Base-by-base conservation (phyloP, 1,140 invertebrate genomes). In the Teleogryllus occipitalis region DNA sequence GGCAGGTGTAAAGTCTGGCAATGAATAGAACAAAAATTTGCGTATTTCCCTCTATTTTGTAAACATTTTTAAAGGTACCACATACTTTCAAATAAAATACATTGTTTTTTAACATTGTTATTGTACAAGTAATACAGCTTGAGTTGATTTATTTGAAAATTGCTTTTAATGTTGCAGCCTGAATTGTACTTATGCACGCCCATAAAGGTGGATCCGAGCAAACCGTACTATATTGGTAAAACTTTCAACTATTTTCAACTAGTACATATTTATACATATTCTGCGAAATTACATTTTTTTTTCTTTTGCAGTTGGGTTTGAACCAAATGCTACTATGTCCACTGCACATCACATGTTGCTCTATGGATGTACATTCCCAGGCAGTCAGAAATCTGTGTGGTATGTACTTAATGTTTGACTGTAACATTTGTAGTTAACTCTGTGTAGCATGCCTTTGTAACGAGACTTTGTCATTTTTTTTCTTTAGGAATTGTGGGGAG, bases 301-400 rank as follows among this genome's bases (percentile, higher is more conserved):
- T 77, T 81, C 82, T 82, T 81, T 90, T 90, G 81, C 85, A 96
- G 95, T 96, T 83, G 96, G 94, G 80, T 99, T 98, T 87, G 90
- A 96, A 85, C 97, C 98, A 8, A 96, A 98, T 86, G 96, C 96
- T 3, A 93, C 94, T 5, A 96, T 94, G 92, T 87, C 93, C 82
- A 94, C 92, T 4, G 95, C 96, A 12, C 98, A 99, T 88, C 98
- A 99, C 85, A 98, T 99, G 90, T 87, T 99, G 80, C 86, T 99
- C 0, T 99, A 98, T 87, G 98, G 97, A 14, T 99, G 98, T 83
- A 88, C 90, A 47, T 88, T 89, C 81, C 97, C 97, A 7, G 97
- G 97, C 65, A 92, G 90, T 72, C 87, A 90, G 78, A 90, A 94
- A 82, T 86, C 89, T 74, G 92, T 94, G 74, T 99, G 97, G 96